Evolutionary conservation across 2,113 vertebrate genomes (phyloP), one percentile per base, ranked within the genome.

Genomic region (Cepphus grylle): DNA sequence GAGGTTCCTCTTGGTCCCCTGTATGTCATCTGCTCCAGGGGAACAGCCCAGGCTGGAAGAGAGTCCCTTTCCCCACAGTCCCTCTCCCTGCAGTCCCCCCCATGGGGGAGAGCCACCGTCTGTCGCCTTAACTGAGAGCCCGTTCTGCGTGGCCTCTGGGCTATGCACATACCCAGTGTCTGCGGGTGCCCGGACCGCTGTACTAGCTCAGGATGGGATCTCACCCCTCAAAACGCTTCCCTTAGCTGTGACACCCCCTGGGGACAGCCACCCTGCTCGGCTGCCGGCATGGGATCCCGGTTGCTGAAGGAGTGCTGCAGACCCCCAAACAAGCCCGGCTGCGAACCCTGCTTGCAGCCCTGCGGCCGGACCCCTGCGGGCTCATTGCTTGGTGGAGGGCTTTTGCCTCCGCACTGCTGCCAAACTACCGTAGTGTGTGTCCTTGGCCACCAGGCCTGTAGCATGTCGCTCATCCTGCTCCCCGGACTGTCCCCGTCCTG

Each of bases 101-200:
- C 38, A n/a, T 58, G 38, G 92, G 63, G 91, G 88, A 87, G 66
- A 90, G 77, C 93, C 89, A 86, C 94, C 91, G 4, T 92, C 85
- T 90, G 81, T 96, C 85, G 91, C 97, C 96, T 96, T 95, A 97
- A 96, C 26, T 17, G 12, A 92, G 94, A 97, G 89, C 93, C 97
- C 17, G 1, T 84, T 94, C 72, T 76, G 85, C 1, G 30, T 95
- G 92, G 96, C 94, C 88, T 88, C 81, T 66, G n/a, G 90, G 89
- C 85, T 91, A 58, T 93, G 94, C 84, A 85, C 18, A 0, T 61
- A 84, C 65, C 38, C 30, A 29, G 55, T 86, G 95, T 94, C 73
- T 76, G 82, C 0, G 5, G 49, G 93, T 77, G 89, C 76, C 88
- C 53, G 16, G 86, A 72, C 29, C 74, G 79, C 86, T 53, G 9